Conservation (phyloP, 2,888 invertebrate genomes). For the Ophioninae sp. region DNA sequence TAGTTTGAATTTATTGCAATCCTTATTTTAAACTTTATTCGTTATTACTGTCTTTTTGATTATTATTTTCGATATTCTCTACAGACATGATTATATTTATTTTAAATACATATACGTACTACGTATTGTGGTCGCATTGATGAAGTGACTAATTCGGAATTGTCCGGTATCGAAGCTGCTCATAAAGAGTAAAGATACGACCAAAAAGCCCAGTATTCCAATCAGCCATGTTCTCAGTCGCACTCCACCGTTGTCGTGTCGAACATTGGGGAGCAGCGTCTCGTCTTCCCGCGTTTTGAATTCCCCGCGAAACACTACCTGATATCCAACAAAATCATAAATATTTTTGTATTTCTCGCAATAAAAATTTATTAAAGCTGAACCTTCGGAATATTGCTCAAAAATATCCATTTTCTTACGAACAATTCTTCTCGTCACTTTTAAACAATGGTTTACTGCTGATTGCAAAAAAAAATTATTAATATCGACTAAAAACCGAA, state of each 20-base stretch:
- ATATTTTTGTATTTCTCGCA: background rate
- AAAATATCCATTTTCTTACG: no score
- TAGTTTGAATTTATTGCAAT: background rate
- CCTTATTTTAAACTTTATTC: background rate
- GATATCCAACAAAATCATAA: background rate
- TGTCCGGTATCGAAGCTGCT: conserved; percentile 74
- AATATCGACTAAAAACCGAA: no score
- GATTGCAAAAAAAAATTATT: no score
- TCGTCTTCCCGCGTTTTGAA: conserved; percentile 60
- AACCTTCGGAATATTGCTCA: no score
- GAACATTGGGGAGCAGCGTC: conserved; percentile 48
- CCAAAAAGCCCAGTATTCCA: conserved; percentile 70
- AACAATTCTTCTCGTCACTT: no score
- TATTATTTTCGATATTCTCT: background rate
- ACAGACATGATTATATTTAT: background rate
- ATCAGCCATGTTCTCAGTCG: conserved; percentile 75
- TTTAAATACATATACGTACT: conserved; percentile 57
- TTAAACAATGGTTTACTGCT: no score
- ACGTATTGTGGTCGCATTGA: conserved; percentile 61
- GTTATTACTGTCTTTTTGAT: background rate
- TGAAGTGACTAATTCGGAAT: conserved; percentile 66
- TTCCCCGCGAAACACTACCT: conserved; percentile 68
- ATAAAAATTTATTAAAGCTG: background rate
- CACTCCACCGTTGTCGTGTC: conserved; percentile 65
- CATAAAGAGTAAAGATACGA: conserved; percentile 73